Base-by-base conservation (phyloP, 2,888 invertebrate species). In the Tupiocoris notatus region DNA sequence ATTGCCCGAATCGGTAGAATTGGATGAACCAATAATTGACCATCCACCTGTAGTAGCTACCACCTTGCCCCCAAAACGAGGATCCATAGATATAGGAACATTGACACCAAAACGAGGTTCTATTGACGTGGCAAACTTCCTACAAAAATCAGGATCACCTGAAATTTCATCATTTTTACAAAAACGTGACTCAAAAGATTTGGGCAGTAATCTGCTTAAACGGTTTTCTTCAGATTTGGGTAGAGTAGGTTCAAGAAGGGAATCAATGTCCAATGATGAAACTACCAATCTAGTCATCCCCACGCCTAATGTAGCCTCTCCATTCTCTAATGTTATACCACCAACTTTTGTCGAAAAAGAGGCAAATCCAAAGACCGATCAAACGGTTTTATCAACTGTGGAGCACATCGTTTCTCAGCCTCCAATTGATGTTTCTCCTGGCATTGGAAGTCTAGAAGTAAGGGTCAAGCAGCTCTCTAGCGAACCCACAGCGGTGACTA, bases 11-110 rank as follows among this genome's bases (percentile, higher is more conserved):
- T 21, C 62, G 0, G 62, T 62, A 21, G 62, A 22, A 6, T 12
- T 20, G 16, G 73, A 73, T 73, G 73, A 73, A n/a, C 73, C 62
- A 18, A 61, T 73, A 1, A 63, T 73, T 6, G 73, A 21, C 1
- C 73, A 73, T 39, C 73, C 73, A 23, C 73, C 63, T 6, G 73
- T 73, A n/a, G 24, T 70, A 2, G 59, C 24, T 9, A 63, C 62
- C 0, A 62, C 73, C 7, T 12, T 61, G 20, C 63, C 63, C 54
- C 73, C 62, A 9, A 73, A 73, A 20, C 62, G 62, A n/a, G 73
- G 73, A n/a, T 73, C 63, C 0, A 12, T 54, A 2, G 62, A 62
- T 21, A 23, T 63, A 1, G 73, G 62, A 7, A 39, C 54, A 1
- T n/a, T 62, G 16, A 22, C 56, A 20, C 62, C 61, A 1, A 62